Conservation (phyloP, 2,113 vertebrate species). For the Pristiophorus japonicus region DNA sequence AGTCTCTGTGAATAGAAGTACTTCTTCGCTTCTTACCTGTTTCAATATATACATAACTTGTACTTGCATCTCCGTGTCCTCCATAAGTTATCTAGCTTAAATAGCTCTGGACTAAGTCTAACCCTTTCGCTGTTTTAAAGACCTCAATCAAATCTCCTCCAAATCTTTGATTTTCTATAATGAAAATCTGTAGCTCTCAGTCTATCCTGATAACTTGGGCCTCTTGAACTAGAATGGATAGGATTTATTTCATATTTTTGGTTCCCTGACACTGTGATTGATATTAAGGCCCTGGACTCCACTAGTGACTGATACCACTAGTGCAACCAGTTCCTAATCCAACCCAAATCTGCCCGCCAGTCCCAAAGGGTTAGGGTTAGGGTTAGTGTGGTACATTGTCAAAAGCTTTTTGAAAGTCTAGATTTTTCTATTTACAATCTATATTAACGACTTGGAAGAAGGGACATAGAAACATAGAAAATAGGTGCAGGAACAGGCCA, state of each 20-base stretch:
- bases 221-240: neutral
- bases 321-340: too few relatives aligned
- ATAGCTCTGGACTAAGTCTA: neutral
- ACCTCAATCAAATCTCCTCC: neutral
- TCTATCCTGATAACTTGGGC: neutral
- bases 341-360: too few relatives aligned
- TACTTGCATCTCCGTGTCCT: neutral
- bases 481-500: too few relatives aligned
- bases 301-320: too few relatives aligned
- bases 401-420: too few relatives aligned
- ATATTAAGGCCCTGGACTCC: too few relatives aligned
- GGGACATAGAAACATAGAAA: too few relatives aligned
- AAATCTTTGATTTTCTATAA: neutral
- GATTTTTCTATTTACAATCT: too few relatives aligned
- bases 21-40: neutral
- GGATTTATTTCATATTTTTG: neutral
- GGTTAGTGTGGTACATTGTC: too few relatives aligned
- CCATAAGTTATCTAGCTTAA: neutral
- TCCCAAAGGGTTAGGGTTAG: too few relatives aligned
- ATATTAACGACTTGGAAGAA: too few relatives aligned
- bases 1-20: neutral
- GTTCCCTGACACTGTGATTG: too few relatives aligned
- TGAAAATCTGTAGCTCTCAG: neutral
- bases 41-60: neutral
- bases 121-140: neutral